These are phyloP conservation scores for Pogonognathellus flavescens DNA, from an alignment of 1,140 invertebrate genomes.

Conservation along the genomic window DNA sequence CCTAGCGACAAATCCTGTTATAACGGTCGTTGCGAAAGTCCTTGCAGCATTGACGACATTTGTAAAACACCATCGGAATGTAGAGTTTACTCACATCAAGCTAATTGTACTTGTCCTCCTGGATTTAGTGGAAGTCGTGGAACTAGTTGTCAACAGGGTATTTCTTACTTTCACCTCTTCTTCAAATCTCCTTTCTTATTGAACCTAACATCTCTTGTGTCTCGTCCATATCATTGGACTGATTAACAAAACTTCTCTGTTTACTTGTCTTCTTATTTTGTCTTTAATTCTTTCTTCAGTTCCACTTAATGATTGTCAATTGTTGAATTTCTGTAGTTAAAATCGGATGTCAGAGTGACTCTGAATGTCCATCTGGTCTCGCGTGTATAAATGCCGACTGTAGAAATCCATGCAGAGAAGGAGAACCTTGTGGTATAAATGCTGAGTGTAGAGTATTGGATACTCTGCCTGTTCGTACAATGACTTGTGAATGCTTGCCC, in stretches of 20 bases:
- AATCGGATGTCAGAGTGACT: slow-evolving; percentile 82
- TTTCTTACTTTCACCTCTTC: slow-evolving; percentile 1
- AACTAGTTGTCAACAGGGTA: slow-evolving; percentile 63
- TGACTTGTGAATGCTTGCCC: slow-evolving; percentile 86
- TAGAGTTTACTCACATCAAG: slow-evolving; percentile 65
- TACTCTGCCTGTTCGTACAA: slow-evolving; percentile 87
- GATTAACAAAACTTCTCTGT: neutral
- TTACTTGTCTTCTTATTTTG: neutral
- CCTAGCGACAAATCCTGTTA: slow-evolving; percentile 82
- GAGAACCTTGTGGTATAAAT: slow-evolving; percentile 69
- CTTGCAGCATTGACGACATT: slow-evolving; percentile 61
- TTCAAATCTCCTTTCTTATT: neutral
- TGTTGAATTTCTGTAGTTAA: slow-evolving; percentile 63
- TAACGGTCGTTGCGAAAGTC: slow-evolving; percentile 80
- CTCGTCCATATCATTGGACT: neutral
- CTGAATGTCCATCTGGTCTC: slow-evolving; percentile 85
- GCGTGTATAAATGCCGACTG: slow-evolving; percentile 83
- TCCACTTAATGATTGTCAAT: slow-evolving; percentile 17
- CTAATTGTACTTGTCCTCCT: slow-evolving; percentile 65
- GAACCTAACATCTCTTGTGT: neutral
- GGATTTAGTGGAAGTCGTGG: slow-evolving; percentile 65
- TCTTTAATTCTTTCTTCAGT: slow-evolving; percentile 36
- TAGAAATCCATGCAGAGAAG: slow-evolving; percentile 75
- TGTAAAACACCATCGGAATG: slow-evolving; percentile 68
- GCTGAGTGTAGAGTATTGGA: slow-evolving; percentile 87